Evolutionary conservation across 2,113 vertebrate genomes (phyloP), one percentile per base, ranked within the genome.

Genomic region (Mobula birostris): DNA sequence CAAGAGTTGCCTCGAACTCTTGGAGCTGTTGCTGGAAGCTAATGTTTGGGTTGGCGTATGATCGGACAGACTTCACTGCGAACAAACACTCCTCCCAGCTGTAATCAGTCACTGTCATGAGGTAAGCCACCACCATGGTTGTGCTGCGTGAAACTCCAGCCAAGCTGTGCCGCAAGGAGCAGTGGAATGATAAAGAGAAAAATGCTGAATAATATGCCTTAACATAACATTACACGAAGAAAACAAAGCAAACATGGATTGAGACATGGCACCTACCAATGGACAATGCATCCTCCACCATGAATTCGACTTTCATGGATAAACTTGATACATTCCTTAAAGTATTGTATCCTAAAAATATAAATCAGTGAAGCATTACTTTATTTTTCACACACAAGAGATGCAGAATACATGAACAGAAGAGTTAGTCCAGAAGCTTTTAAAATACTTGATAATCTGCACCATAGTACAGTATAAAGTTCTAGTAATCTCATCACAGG

Each of bases 111-210:
- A 98, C 97, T 0, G 98, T 98, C 98, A 98, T 98, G 91, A 98
- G 97, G 95, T 99, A 98, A 40, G 98, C 98, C 95, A 98, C 97
- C 95, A 98, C 96, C 94, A 98, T 40, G 0, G 98, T 98, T 66
- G 97, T 97, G 95, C 98, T 99, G 95, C 98, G 97, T 19, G 98
- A 99, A 56, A 98, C 97, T 29, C 98, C 98, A 0, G 98, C 98
- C 95, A 98, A 96, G 95, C 98, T 98, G 95, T 5, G 0, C 0
- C 0, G 0, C 0, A 48, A n/a, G 56, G 76, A n/a, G 63, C 78
- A 14, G 9, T 40, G 36, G 40, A 14, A 85, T 27, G 78, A 32
- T 56, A 32, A 72, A 92, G 17, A 63, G 61, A 61, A 32, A 88
- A 63, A 90, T 15, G 8, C 32, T 90, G n/a, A 90, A 66, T 66